phyloP scores from a whole-genome alignment of 2,797 vertebrate species.

The Aphelocoma californica region DNA sequence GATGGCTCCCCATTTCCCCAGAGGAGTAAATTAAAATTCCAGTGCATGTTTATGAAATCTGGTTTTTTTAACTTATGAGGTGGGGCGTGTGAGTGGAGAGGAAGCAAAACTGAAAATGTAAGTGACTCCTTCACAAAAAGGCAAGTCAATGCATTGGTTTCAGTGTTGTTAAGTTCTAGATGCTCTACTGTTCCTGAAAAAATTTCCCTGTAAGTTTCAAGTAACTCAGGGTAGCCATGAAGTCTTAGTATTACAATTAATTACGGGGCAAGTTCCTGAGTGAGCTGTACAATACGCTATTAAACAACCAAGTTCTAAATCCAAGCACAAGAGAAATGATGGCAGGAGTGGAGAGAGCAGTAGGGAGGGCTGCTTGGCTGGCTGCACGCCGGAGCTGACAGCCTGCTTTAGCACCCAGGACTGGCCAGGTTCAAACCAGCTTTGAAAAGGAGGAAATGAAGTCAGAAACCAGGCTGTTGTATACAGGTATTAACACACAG shows the following conservation, averaged over 20 bases:
- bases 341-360: not conserved
- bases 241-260: not conserved
- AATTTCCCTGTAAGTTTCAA: not conserved
- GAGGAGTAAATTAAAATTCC: not conserved
- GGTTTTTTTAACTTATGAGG: not conserved
- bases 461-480: not conserved
- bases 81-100: not conserved
- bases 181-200: not conserved
- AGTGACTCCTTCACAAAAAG: not conserved
- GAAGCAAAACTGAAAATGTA: not conserved
- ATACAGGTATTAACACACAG: not conserved
- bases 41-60: not conserved
- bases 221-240: not conserved
- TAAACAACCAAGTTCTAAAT: not conserved
- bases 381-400: too few relatives aligned
- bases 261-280: not conserved
- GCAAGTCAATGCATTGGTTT: not conserved
- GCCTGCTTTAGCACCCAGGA: not conserved
- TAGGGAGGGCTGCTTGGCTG: not conserved
- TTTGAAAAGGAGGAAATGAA: not conserved
- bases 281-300: accelerated
- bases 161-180: not conserved
- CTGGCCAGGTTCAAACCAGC: not conserved
- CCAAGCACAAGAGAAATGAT: not conserved
- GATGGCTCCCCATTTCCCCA: not conserved